Conservation (phyloP, 2,797 vertebrate species). For the Macrochelys suwanniensis region DNA sequence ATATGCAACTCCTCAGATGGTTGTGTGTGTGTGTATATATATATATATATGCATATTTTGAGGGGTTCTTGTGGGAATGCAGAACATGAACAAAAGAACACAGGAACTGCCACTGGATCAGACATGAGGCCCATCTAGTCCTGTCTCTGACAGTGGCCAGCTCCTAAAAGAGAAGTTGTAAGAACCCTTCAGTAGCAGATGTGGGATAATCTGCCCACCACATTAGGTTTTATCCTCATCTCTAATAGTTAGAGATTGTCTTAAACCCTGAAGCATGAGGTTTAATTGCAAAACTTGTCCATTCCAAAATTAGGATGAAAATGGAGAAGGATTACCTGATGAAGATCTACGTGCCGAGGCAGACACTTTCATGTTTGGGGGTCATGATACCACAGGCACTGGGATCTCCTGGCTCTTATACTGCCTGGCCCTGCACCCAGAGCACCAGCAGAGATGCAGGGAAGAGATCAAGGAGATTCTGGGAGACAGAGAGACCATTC, state of each 20-base stretch:
- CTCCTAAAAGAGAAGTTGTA: no score
- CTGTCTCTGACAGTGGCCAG: neutral
- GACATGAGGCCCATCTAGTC: neutral
- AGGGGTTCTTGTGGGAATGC: neutral
- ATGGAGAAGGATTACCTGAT: slow-evolving; percentile 84
- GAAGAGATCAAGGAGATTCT: slow-evolving; percentile 73
- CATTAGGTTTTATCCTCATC: neutral
- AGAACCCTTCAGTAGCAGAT: no score
- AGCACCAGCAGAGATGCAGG: slow-evolving; percentile 87
- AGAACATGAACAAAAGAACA: neutral
- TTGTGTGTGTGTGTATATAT: neutral
- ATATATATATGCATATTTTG: no score
- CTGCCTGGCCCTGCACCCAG: slow-evolving; percentile 86
- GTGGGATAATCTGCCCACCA: neutral
- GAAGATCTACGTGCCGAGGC: slow-evolving; percentile 87
- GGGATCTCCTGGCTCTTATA: slow-evolving; percentile 85
- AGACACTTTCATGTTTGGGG: slow-evolving; percentile 91
- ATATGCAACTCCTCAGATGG: neutral
- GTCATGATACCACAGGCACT: slow-evolving; percentile 83
- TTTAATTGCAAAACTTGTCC: neutral
- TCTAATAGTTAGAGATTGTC: neutral
- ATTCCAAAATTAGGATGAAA: slow-evolving; percentile 82
- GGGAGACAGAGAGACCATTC: slow-evolving; percentile 79
- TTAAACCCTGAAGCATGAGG: neutral
- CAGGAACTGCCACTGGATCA: neutral